These are phyloP conservation scores for Cheilosia vernalis DNA, from an alignment of 2,888 invertebrate species.

Conservation along the genomic window DNA sequence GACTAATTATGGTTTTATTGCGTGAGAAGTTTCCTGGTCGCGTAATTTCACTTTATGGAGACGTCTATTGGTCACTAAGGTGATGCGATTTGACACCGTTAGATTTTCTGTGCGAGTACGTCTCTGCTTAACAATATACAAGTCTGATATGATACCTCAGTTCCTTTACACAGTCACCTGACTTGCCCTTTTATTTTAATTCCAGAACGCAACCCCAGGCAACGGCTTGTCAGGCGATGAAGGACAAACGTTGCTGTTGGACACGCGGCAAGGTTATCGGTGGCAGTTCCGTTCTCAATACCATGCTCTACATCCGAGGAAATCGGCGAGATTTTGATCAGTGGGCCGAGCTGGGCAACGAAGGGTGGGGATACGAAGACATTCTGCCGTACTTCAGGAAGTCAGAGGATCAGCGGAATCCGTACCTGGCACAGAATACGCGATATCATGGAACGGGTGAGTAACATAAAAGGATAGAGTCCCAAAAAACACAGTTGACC, in stretches of 20 bases:
- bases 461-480: conserved; percentile 12
- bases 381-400: conserved; percentile 93
- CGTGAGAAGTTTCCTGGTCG: no score
- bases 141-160: no score
- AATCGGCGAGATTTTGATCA: conserved; percentile 93
- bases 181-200: conserved; percentile 77
- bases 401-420: conserved; percentile 94
- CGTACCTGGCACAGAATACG: conserved; percentile 90
- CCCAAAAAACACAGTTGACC: neutral
- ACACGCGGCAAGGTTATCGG: conserved; percentile 95
- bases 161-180: no score
- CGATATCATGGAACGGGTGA: conserved; percentile 89
- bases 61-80: no score
- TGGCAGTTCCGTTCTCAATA: conserved; percentile 94
- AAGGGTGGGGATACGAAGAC: conserved; percentile 94
- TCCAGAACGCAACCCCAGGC: conserved; percentile 92
- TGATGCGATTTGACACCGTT: no score
- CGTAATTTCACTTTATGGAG: no score
- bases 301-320: conserved; percentile 95
- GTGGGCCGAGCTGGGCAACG: conserved; percentile 93
- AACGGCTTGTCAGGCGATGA: conserved; percentile 94
- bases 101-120: no score
- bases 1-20: no score
- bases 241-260: conserved; percentile 93
- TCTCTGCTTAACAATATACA: no score